Percentiles rank a stretch among this genome's conserved stretches.
Evolutionary conservation across 1,140 invertebrate genomes (phyloP).

Genomic region (Drosophila bifasciata): DNA sequence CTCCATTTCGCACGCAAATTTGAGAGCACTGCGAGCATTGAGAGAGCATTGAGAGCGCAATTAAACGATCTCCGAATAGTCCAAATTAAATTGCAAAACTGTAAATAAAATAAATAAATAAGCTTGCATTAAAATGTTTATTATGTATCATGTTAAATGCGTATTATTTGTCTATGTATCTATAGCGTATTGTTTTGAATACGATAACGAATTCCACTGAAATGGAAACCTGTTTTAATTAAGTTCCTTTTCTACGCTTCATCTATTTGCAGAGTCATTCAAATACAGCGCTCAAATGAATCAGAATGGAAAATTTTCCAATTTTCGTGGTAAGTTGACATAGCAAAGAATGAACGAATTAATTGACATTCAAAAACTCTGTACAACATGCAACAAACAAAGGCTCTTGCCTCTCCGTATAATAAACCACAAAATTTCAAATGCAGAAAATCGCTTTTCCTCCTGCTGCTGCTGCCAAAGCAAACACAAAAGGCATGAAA

Average conservation of each 20-base stretch:
- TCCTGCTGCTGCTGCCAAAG: not conserved
- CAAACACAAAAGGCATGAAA: constrained; percentile 18
- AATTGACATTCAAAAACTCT: constrained; percentile 2
- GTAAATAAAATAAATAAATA: constrained; percentile 37
- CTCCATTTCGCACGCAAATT: too few relatives aligned
- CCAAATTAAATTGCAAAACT: constrained; percentile 14
- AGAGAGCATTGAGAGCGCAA: too few relatives aligned
- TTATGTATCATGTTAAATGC: constrained; percentile 28
- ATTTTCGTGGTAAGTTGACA: constrained; percentile 58
- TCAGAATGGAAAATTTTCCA: constrained; percentile 22
- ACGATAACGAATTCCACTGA: not conserved
- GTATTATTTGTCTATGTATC: not conserved
- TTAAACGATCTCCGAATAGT: not conserved
- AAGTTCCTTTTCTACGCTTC: constrained; percentile 34
- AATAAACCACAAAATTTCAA: constrained; percentile 27
- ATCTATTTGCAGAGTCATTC: constrained; percentile 59
- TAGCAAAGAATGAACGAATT: not conserved
- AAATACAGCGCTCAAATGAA: constrained; percentile 27
- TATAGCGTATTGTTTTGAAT: not conserved
- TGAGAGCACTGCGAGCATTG: too few relatives aligned
- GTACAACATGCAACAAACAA: constrained; percentile 28
- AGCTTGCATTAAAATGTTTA: constrained; percentile 14
- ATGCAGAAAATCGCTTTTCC: constrained; percentile 39
- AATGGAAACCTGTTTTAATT: constrained; percentile 57
- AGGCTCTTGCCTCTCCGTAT: not conserved